These are phyloP conservation scores for Zosterops lateralis DNA, from an alignment of 2,113 vertebrate genomes.

Conservation along the genomic window DNA sequence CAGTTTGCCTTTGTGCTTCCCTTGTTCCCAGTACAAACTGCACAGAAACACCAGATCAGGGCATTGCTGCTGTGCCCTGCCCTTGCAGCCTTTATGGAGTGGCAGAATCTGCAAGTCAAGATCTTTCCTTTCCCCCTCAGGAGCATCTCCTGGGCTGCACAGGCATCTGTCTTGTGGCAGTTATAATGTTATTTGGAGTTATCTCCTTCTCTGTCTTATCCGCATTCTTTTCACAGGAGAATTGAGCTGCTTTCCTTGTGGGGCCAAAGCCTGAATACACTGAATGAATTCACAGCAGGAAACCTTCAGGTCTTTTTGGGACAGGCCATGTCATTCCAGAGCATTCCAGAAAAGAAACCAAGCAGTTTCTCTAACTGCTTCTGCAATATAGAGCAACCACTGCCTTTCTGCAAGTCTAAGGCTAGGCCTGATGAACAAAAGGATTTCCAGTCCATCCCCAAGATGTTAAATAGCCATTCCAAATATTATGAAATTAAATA, in stretches of 20 bases:
- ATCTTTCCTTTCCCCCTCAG: not conserved
- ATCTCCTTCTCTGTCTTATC: not conserved
- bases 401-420: not conserved
- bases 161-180: not conserved
- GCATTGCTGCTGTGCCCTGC: not conserved
- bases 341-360: not conserved
- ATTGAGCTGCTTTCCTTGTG: not conserved
- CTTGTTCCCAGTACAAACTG: accelerated
- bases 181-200: not conserved
- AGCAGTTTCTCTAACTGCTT: not conserved
- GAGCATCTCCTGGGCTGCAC: not conserved
- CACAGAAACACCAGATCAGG: accelerated
- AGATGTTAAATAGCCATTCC: not conserved
- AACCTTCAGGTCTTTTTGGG: not conserved
- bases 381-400: not conserved
- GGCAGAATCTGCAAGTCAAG: not conserved
- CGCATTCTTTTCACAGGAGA: not conserved
- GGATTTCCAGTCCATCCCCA: not conserved
- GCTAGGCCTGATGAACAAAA: not conserved
- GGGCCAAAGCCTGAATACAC: not conserved
- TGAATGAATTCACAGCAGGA: not conserved
- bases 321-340: not conserved
- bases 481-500: not conserved
- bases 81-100: not conserved
- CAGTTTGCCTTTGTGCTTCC: not conserved